phyloP scores from a whole-genome alignment of 2,888 invertebrate species.

The Nemurella pictetii region DNA sequence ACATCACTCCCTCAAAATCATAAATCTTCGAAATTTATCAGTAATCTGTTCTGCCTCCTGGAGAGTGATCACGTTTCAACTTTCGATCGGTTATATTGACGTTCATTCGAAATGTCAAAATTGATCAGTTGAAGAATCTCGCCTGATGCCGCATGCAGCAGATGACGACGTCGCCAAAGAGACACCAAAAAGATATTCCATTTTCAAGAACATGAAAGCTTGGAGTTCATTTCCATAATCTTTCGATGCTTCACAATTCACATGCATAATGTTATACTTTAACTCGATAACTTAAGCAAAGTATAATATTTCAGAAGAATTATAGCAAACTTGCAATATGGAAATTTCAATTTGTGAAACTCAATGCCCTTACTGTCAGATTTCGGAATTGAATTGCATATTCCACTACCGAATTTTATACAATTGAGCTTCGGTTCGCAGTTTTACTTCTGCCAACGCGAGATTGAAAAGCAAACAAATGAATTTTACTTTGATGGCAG shows the following conservation, averaged over 20 bases:
- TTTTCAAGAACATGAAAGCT: background rate
- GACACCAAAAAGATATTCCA: background rate
- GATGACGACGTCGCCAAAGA: background rate
- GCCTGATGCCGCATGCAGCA: background rate
- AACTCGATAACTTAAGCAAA: background rate
- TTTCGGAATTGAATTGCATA: background rate
- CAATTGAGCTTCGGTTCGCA: background rate
- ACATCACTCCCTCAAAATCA: background rate
- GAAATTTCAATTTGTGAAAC: background rate
- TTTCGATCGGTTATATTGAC: background rate
- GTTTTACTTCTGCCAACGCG: background rate
- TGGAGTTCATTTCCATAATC: background rate
- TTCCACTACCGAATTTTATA: background rate
- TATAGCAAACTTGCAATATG: background rate
- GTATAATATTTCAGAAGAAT: background rate
- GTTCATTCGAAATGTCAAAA: background rate
- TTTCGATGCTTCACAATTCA: background rate
- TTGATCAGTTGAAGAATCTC: background rate
- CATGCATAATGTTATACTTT: background rate
- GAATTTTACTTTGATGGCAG: background rate
- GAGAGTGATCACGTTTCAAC: background rate
- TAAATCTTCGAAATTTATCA: background rate
- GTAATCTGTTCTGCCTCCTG: background rate
- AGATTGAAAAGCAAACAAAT: background rate
- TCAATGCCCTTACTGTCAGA: background rate